Evolutionary conservation across 53 echinoderm and acorn worm species (phyloP).

Genomic region (Holothuria scabra): DNA sequence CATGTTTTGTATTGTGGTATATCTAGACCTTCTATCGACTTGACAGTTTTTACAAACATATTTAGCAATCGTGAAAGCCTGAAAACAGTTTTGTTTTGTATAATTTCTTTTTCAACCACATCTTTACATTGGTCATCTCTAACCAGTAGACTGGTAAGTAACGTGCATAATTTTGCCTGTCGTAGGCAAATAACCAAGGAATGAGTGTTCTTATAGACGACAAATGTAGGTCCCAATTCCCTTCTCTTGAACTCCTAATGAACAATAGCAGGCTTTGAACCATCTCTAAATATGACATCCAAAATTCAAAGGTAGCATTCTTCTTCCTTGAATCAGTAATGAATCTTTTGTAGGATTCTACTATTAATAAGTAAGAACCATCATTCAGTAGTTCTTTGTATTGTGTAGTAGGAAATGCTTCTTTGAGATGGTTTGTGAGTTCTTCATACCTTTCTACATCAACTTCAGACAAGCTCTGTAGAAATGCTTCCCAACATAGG

Average conservation of each 20-base stretch:
- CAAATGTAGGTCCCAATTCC: constrained; percentile 66
- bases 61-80: constrained; percentile 43
- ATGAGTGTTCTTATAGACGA: constrained; percentile 42
- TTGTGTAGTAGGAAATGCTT: constrained; percentile 5
- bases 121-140: background rate
- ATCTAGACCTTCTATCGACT: constrained; percentile 13
- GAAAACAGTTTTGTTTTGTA: too few species aligned
- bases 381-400: constrained; percentile 39
- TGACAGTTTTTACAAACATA: constrained; percentile 32
- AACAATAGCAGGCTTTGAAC: constrained; percentile 44
- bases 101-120: too few species aligned
- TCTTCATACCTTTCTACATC: constrained; percentile 27
- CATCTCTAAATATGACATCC: constrained; percentile 64
- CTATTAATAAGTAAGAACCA: constrained; percentile 23
- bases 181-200: constrained; percentile 72
- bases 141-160: constrained; percentile 70
- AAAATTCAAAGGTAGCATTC: constrained; percentile 54
- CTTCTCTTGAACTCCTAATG: constrained; percentile 58
- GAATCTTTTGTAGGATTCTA: constrained; percentile 6
- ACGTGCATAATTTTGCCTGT: constrained; percentile 66
- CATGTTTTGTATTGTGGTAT: constrained; percentile 32
- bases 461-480: constrained; percentile 43
- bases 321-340: constrained; percentile 10
- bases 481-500: constrained; percentile 63
- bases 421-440: constrained; percentile 26